Conservation (phyloP, 2,888 invertebrate genomes). For the Girardia tigrina region DNA sequence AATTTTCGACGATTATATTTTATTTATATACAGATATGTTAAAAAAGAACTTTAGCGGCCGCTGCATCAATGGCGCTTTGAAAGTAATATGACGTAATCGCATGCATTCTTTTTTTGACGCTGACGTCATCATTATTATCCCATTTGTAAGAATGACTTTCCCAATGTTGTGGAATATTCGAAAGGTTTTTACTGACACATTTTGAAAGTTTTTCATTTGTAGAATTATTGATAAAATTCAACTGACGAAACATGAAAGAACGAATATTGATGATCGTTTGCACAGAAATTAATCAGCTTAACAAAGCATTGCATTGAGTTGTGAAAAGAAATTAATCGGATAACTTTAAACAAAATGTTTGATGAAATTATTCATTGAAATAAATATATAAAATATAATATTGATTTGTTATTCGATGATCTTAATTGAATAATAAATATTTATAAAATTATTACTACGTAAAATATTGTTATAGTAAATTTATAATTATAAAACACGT, state of each 20-base stretch:
- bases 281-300: not conserved
- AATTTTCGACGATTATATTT: not conserved
- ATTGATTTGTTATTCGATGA: no score
- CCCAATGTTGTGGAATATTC: constrained; percentile 27
- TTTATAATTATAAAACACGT: no score
- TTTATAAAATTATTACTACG: no score
- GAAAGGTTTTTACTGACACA: not conserved
- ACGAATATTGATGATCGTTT: not conserved
- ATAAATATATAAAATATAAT: no score
- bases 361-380: no score
- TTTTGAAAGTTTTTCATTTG: not conserved
- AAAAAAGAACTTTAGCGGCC: constrained; percentile 49
- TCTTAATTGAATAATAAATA: no score
- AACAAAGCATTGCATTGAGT: not conserved
- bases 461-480: no score
- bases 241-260: not conserved
- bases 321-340: no score
- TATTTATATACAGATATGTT: constrained; percentile 39
- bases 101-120: constrained; percentile 45
- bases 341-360: no score
- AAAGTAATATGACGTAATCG: constrained; percentile 53
- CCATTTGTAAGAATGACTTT: constrained; percentile 19
- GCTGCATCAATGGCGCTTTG: constrained; percentile 53
- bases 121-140: constrained; percentile 25
- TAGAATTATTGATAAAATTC: not conserved